A percentile compares a stretch with the other conserved stretches of the same genome.
These are phyloP conservation scores for Thymelicus lineola DNA, from an alignment of 2,888 invertebrate species.

Conservation along the genomic window DNA sequence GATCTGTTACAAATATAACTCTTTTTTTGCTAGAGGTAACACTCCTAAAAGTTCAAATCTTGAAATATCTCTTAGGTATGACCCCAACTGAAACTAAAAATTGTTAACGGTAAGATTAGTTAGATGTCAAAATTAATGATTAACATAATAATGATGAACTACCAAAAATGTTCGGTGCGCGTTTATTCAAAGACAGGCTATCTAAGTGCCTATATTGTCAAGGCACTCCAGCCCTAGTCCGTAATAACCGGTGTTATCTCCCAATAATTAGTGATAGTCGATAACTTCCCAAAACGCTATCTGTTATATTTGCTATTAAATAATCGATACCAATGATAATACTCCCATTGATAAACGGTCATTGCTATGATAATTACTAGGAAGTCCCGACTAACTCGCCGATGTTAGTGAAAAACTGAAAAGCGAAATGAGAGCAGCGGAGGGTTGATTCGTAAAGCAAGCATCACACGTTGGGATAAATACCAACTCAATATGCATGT, in stretches of 20 bases:
- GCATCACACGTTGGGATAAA: too few species aligned
- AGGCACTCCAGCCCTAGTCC: constrained; percentile 65
- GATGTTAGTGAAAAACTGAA: too few species aligned
- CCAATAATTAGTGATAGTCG: constrained; percentile 79
- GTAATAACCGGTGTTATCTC: constrained; percentile 78
- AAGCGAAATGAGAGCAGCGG: too few species aligned
- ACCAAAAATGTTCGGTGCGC: constrained; percentile 6
- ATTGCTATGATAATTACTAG: constrained; percentile 60
- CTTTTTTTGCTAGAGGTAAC: too few species aligned
- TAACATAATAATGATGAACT: not conserved
- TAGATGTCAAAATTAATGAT: not conserved
- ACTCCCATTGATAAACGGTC: constrained; percentile 70
- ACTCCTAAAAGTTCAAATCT: too few species aligned
- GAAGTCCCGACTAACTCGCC: constrained; percentile 6
- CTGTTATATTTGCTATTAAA: constrained; percentile 81
- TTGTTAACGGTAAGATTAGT: constrained; percentile 17
- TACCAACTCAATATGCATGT: too few species aligned
- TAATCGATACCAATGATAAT: constrained; percentile 72
- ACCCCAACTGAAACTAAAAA: too few species aligned
- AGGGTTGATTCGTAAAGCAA: too few species aligned
- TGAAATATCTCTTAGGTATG: too few species aligned
- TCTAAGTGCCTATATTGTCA: constrained; percentile 58
- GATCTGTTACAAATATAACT: too few species aligned
- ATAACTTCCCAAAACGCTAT: constrained; percentile 80
- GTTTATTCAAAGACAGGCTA: constrained; percentile 33